Evolutionary conservation across 2,888 invertebrate species (phyloP).

Genomic region (Ornithoptera alexandrae): DNA sequence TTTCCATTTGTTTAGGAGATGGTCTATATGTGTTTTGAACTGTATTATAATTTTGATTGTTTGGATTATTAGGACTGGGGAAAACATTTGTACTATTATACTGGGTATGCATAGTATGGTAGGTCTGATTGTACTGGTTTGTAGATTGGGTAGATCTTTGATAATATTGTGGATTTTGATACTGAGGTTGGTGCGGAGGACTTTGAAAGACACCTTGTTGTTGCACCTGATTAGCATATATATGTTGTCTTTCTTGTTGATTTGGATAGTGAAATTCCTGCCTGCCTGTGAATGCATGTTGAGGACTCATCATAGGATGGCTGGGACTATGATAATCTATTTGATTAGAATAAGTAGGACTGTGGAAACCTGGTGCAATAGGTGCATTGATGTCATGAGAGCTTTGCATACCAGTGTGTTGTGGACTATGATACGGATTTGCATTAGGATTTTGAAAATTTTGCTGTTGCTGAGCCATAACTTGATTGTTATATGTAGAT

Average conservation of each 20-base stretch:
- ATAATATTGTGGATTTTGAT: slow-evolving; percentile 67
- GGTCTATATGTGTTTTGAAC: slow-evolving; percentile 65
- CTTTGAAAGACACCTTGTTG: slow-evolving; percentile 60
- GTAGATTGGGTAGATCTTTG: slow-evolving; percentile 59
- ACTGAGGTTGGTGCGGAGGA: slow-evolving; percentile 69
- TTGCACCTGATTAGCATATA: slow-evolving; percentile 59
- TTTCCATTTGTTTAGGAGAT: slow-evolving; percentile 58
- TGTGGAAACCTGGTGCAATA: slow-evolving; percentile 67
- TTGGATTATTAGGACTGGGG: slow-evolving; percentile 45
- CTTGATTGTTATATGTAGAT: slow-evolving; percentile 59
- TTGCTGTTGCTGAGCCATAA: slow-evolving; percentile 60
- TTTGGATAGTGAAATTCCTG: slow-evolving; percentile 66
- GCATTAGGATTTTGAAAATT: slow-evolving; percentile 65
- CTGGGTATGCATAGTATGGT: slow-evolving; percentile 59
- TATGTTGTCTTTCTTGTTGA: slow-evolving; percentile 65
- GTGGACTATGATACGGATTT: slow-evolving; percentile 66
- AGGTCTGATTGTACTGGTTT: slow-evolving; percentile 59
- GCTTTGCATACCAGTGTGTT: slow-evolving; percentile 67
- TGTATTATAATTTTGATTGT: slow-evolving; percentile 56
- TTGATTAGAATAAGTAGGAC: slow-evolving; percentile 67
- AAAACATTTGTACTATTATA: slow-evolving; percentile 60
- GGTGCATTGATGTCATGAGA: slow-evolving; percentile 63
- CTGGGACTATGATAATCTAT: slow-evolving; percentile 68
- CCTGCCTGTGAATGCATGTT: slow-evolving; percentile 55
- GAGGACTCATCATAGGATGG: slow-evolving; percentile 71